Conservation (phyloP, 2,888 invertebrate genomes). For the Congeria kusceri region DNA sequence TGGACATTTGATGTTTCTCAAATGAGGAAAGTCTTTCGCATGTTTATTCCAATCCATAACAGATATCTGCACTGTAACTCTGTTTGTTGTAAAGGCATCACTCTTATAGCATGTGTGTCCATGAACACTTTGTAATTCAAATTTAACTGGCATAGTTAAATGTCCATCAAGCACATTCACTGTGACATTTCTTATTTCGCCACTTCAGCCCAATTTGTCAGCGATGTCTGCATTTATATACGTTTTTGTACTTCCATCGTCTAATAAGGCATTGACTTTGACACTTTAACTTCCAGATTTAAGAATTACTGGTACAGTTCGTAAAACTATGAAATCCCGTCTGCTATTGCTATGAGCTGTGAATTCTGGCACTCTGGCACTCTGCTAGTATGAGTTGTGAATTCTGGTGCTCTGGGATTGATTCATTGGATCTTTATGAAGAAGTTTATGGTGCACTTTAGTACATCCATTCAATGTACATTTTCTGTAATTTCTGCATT, state of each 20-base stretch:
- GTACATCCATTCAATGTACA: not conserved
- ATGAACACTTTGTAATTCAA: conserved; percentile 23
- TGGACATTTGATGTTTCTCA: conserved; percentile 13
- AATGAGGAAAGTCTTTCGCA: not conserved
- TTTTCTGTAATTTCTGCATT: conserved; percentile 2
- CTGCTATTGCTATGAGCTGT: too few relatives aligned
- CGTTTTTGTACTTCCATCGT: conserved; percentile 58
- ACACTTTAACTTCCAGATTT: not conserved
- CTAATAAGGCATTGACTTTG: conserved; percentile 48
- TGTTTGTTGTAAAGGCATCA: not conserved
- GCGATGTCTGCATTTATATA: conserved; percentile 48
- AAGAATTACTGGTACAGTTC: too few relatives aligned
- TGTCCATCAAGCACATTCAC: conserved; percentile 34
- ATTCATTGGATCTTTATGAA: too few relatives aligned
- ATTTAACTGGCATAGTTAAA: conserved; percentile 16
- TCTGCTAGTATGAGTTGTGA: too few relatives aligned
- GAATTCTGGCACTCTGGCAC: too few relatives aligned
- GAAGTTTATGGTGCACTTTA: too few relatives aligned
- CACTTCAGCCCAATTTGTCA: conserved; percentile 35
- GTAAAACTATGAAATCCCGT: too few relatives aligned
- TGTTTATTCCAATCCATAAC: conserved; percentile 13
- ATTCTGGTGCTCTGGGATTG: too few relatives aligned
- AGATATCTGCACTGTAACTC: conserved; percentile 2
- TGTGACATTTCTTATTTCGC: conserved; percentile 1
- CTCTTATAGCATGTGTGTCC: not conserved